Evolutionary conservation across 92 coral and sea anemone species (phyloP).

Genomic region (Chrysogorgia sp.): DNA sequence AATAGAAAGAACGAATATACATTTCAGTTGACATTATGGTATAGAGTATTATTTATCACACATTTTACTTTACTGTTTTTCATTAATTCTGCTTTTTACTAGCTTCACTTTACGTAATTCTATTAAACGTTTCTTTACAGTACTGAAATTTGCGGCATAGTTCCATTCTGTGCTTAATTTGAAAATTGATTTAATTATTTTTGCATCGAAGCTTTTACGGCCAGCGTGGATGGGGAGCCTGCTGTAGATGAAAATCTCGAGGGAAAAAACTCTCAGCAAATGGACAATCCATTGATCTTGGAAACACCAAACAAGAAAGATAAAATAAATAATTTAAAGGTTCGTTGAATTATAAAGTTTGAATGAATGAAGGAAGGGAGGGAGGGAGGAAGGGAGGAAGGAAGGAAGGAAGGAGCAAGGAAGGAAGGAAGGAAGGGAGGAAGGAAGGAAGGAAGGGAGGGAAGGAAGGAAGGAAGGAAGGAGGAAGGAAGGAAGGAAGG

Average conservation of each 20-base stretch:
- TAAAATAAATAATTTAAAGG: neutral
- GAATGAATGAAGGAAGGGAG: neutral
- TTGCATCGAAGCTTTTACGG: constrained; percentile 39
- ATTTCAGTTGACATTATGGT: too few species aligned
- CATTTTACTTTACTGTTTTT: too few species aligned
- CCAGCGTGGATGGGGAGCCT: constrained; percentile 66
- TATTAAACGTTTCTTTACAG: too few species aligned
- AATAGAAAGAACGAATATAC: too few species aligned
- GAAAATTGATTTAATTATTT: neutral
- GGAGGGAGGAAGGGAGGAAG: neutral
- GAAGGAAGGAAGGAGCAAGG: neutral
- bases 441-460: neutral
- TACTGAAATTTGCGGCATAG: too few species aligned
- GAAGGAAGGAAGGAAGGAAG: neutral
- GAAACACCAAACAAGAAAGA: constrained; percentile 55
- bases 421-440: neutral
- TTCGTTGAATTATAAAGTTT: neutral
- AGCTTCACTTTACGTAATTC: too few species aligned
- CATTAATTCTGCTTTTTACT: too few species aligned
- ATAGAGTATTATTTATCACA: too few species aligned
- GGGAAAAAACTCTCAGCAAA: constrained; percentile 57
- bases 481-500: neutral
- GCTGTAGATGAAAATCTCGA: constrained; percentile 78
- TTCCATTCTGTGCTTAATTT: neutral
- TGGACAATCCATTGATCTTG: constrained; percentile 64